Conservation (phyloP, 1,140 invertebrate genomes). For the Propsilocerus akamusi region DNA sequence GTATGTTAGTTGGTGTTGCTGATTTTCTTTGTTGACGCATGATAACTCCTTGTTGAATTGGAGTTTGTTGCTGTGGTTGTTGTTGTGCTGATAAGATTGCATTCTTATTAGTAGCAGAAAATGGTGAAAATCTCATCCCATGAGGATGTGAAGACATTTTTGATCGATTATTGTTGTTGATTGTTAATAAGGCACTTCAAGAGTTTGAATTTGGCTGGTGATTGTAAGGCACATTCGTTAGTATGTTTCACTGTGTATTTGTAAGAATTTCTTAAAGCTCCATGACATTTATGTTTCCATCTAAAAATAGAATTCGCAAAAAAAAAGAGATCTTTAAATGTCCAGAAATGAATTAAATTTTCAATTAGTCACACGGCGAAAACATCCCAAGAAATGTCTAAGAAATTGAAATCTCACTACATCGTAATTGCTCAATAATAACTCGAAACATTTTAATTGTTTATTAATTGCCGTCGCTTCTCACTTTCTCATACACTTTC, state of each 20-base stretch:
- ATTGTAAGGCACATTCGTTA: not conserved
- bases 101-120: not conserved
- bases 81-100: not conserved
- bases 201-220: not conserved
- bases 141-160: slow-evolving; percentile 1
- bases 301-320: too few species aligned
- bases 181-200: not conserved
- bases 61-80: not conserved
- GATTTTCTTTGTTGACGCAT: not conserved
- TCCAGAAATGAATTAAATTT: too few species aligned
- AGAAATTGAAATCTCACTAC: too few species aligned
- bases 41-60: not conserved
- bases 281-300: slow-evolving; percentile 3
- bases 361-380: too few species aligned
- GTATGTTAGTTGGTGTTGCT: not conserved
- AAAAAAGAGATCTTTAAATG: too few species aligned
- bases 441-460: too few species aligned
- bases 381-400: too few species aligned
- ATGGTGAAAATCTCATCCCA: not conserved
- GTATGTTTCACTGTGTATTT: not conserved
- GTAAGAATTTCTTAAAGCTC: not conserved
- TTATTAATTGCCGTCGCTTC: too few species aligned
- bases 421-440: too few species aligned
- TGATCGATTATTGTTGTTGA: not conserved
- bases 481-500: too few species aligned